Evolutionary conservation across 1,140 invertebrate genomes (phyloP).

Genomic region (Brachionus asplanchnoidis): DNA sequence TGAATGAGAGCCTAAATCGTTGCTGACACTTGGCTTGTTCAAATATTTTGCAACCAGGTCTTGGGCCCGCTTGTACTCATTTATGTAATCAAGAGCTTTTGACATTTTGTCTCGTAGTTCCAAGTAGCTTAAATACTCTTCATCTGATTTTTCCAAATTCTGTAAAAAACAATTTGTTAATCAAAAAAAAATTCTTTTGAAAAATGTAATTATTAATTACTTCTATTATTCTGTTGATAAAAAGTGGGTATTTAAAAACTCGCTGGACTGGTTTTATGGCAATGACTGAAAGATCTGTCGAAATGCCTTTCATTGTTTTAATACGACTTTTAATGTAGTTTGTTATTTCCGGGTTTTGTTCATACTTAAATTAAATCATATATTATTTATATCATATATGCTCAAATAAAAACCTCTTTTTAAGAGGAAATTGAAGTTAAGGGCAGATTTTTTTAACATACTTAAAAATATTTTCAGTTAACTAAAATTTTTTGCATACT

Average conservation of each 20-base stretch:
- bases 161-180: neutral
- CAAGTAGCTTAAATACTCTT: neutral
- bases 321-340: neutral
- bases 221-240: conserved; percentile 14
- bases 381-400: neutral
- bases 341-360: neutral
- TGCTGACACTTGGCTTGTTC: neutral
- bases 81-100: neutral
- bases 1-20: neutral
- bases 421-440: too few relatives aligned
- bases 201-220: too few relatives aligned
- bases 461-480: too few relatives aligned
- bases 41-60: conserved; percentile 35
- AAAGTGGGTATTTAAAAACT: conserved; percentile 40
- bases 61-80: conserved; percentile 25
- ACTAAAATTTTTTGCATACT: too few relatives aligned
- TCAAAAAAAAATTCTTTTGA: too few relatives aligned
- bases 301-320: neutral
- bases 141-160: neutral
- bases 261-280: conserved; percentile 31
- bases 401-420: too few relatives aligned
- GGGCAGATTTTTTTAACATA: too few relatives aligned
- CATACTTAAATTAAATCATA: neutral
- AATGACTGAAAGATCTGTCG: neutral
- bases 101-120: neutral